Evolutionary conservation across 2,797 vertebrate genomes (phyloP).

Genomic region (Lepilemur ruficaudatus): DNA sequence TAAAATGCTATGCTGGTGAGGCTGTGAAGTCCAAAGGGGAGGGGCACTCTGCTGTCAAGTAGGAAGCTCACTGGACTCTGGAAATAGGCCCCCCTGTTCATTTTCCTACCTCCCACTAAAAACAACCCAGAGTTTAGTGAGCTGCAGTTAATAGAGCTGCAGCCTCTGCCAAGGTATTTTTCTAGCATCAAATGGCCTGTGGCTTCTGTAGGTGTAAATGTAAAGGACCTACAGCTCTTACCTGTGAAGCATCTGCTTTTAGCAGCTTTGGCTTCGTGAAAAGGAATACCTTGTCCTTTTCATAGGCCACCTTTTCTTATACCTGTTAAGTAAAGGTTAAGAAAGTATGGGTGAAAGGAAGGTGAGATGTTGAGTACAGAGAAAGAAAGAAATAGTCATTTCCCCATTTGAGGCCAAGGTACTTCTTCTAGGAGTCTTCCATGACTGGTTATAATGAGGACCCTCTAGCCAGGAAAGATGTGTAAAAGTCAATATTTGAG

Average conservation of each 20-base stretch:
- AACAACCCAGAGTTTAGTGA: neutral
- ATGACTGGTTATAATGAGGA: neutral
- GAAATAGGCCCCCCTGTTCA: neutral
- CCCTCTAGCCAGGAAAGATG: neutral
- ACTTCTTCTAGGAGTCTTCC: constrained; percentile 15
- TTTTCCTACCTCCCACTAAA: constrained; percentile 20
- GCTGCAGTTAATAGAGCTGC: neutral
- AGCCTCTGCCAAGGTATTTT: constrained; percentile 15
- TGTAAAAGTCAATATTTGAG: neutral
- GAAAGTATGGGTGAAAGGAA: constrained; percentile 42
- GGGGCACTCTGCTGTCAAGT: neutral
- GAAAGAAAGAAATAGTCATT: constrained; percentile 1
- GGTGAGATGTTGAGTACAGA: constrained; percentile 45
- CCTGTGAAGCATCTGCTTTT: constrained; percentile 46
- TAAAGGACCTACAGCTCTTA: constrained; percentile 26
- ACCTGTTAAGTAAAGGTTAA: constrained; percentile 50
- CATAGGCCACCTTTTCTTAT: constrained; percentile 45
- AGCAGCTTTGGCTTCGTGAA: constrained; percentile 27
- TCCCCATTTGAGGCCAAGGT: neutral
- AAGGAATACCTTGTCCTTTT: constrained; percentile 34
- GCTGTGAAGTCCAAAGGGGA: constrained; percentile 44
- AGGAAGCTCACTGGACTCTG: neutral
- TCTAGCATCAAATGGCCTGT: constrained; percentile 2
- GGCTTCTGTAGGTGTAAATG: constrained; percentile 19
- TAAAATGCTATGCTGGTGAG: neutral